These are phyloP conservation scores for Takifugu rubripes DNA, from an alignment of 2,797 vertebrate genomes.

Conservation along the genomic window DNA sequence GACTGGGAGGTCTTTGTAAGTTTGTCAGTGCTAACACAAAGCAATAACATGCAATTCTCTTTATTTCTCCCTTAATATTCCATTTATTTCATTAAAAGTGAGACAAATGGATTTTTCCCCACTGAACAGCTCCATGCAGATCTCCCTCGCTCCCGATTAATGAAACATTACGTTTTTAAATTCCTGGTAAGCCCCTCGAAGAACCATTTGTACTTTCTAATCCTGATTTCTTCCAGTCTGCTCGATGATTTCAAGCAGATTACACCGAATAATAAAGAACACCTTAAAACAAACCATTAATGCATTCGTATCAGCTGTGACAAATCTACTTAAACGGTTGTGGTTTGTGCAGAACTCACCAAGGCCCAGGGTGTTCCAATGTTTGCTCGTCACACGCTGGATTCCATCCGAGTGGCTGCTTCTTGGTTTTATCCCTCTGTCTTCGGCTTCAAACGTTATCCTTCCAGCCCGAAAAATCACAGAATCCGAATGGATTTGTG, in stretches of 20 bases:
- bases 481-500: slow-evolving; percentile 28
- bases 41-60: too few relatives aligned
- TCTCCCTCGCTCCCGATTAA: neutral
- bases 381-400: slow-evolving; percentile 30
- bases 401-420: slow-evolving; percentile 21
- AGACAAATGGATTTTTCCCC: too few relatives aligned
- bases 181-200: neutral
- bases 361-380: slow-evolving; percentile 29
- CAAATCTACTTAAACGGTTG: too few relatives aligned
- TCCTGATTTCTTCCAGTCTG: neutral
- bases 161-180: neutral
- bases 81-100: too few relatives aligned
- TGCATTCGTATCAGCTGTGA: neutral
- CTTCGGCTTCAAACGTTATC: slow-evolving; percentile 28
- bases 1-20: too few relatives aligned
- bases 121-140: too few relatives aligned
- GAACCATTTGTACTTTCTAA: neutral
- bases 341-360: slow-evolving; percentile 45
- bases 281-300: neutral
- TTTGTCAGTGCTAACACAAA: too few relatives aligned
- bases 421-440: slow-evolving; percentile 17
- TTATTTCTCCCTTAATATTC: too few relatives aligned
- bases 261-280: too few relatives aligned
- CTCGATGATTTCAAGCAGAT: neutral
- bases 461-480: slow-evolving; percentile 27